Evolutionary conservation across 1,140 invertebrate genomes (phyloP), one percentile per base, ranked within the genome.

Genomic region (Aradophagus sp.): DNA sequence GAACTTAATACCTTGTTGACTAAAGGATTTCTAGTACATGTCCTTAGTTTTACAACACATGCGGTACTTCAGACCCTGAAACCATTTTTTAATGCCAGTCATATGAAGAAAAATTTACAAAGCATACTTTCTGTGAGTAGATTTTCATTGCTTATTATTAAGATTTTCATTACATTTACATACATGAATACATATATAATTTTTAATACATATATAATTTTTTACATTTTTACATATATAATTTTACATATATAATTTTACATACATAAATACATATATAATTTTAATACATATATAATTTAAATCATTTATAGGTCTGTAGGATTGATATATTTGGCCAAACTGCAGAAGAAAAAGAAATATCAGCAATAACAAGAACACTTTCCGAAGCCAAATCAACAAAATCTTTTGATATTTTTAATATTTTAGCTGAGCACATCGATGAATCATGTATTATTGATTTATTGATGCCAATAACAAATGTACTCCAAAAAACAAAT

Each of bases 1-100:
- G 95, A 98, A 84, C 88, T 99, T 76, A 91, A 91, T 31, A 86
- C 91, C 10, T 82, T 96, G 5, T 86, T 99, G 38, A 95, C 90
- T 0, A 90, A 91, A 80, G 97, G 97, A 6, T 99, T 94, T 78
- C 96, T 98, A 88, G 89, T 97, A 12, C 97, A 99, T 76, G 95
- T 99, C 0, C 86, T 99, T 10, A 92, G 92, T 2, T 97, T 91
- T 63, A 97, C 97, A 0, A 89, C 97, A 2, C 94, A 98, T 81
- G 88, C 91, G 0, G 87, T 99, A 1, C 80, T 99, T 8, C 88
- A 89, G 38, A 88, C 89, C 27, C 80, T 98, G 38, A 91, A 91
- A 67, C 78, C 83, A 10, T 47, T 55, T 19, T 90, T 95, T 34
- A 86, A 90, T 76, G 85, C 90, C 1, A 89, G 87, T 0, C 92